phyloP scores from a whole-genome alignment of 2,113 vertebrate species.

The Camelus bactrianus region DNA sequence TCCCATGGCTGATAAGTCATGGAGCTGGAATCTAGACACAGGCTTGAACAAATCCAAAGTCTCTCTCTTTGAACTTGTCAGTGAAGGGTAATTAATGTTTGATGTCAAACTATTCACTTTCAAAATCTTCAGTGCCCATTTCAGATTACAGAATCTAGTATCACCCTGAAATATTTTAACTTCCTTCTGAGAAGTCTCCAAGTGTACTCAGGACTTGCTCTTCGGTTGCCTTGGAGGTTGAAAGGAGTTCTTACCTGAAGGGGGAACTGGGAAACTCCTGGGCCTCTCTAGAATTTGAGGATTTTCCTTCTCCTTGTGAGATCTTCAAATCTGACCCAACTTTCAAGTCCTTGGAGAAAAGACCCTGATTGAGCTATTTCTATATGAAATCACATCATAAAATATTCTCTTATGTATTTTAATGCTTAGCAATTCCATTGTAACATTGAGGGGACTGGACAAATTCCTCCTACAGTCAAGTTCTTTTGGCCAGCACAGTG shows the following conservation, averaged over 20 bases:
- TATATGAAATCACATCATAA: neutral
- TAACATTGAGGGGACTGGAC: neutral
- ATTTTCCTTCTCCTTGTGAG: neutral
- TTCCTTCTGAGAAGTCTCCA: neutral
- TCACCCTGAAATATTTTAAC: neutral
- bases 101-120: neutral
- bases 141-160: neutral
- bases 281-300: neutral
- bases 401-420: neutral
- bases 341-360: slow-evolving; percentile 25
- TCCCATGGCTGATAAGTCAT: neutral
- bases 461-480: neutral
- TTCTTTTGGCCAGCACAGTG: neutral
- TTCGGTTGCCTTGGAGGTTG: neutral
- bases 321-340: neutral
- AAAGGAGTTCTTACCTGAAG: neutral
- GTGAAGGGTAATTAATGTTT: neutral
- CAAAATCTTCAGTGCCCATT: neutral
- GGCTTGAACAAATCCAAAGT: neutral
- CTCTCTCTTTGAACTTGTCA: neutral
- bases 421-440: neutral
- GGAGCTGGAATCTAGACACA: neutral
- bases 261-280: neutral
- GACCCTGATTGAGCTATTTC: neutral
- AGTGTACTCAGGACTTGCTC: neutral